Conservation (phyloP, 2,888 invertebrate species). For the Hydropsyche betteni region DNA sequence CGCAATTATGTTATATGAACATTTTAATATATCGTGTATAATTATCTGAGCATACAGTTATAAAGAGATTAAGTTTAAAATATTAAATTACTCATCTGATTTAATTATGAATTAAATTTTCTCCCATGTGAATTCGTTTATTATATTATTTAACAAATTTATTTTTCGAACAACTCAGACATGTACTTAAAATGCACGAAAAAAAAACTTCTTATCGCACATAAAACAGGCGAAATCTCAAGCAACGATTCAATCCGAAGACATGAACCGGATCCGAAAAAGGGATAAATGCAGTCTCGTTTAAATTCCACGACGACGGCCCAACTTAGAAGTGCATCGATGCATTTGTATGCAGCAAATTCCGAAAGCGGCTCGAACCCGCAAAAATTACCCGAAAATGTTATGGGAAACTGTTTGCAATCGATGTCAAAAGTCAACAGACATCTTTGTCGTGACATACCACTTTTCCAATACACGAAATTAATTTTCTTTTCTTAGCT, state of each 20-base stretch:
- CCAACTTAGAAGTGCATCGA: neutral
- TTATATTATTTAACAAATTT: no score
- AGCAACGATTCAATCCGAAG: neutral
- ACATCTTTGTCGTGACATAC: constrained; percentile 23
- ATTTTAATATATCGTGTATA: no score
- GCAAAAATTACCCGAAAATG: constrained; percentile 9
- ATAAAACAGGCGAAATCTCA: neutral
- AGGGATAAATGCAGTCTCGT: constrained; percentile 8
- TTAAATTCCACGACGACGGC: constrained; percentile 19
- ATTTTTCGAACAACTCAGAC: no score
- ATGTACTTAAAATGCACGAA: no score
- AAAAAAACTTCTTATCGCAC: no score
- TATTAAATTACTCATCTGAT: no score
- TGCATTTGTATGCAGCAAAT: neutral
- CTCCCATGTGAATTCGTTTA: no score
- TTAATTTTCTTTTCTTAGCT: neutral
- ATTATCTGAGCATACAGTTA: no score
- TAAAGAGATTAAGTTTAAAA: no score
- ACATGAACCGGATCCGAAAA: constrained; percentile 1
- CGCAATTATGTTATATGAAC: no score
- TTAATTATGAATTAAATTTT: no score
- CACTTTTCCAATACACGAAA: constrained; percentile 2
- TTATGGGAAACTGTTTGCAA: neutral
- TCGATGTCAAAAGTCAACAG: constrained; percentile 26
- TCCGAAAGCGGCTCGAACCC: neutral